Conservation (phyloP, 2,888 invertebrate species). For the Brassicogethes aeneus region DNA sequence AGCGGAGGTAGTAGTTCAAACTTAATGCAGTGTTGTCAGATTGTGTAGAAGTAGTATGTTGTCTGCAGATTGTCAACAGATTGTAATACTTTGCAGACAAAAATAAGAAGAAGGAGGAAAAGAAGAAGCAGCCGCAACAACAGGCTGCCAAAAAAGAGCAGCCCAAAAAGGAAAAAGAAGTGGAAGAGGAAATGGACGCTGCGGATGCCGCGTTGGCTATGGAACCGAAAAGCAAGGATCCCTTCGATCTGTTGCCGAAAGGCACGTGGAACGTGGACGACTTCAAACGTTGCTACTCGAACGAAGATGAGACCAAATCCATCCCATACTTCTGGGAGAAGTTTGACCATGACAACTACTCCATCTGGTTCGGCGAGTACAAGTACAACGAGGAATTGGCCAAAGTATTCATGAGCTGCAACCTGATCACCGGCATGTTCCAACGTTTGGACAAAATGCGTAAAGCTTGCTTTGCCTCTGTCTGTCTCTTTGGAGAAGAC, state of each 20-base stretch:
- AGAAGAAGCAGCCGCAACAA: slow-evolving; percentile 39
- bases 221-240: slow-evolving; percentile 83
- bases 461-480: slow-evolving; percentile 91
- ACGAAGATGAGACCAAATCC: slow-evolving; percentile 87
- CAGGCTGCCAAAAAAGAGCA: slow-evolving; percentile 45
- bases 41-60: too few relatives aligned
- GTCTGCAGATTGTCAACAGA: too few relatives aligned
- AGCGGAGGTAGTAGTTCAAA: too few relatives aligned
- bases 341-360: slow-evolving; percentile 92
- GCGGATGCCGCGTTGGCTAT: slow-evolving; percentile 59
- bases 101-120: slow-evolving; percentile 34
- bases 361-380: slow-evolving; percentile 96
- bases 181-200: slow-evolving; percentile 55
- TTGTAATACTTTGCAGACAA: slow-evolving; percentile 25
- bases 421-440: slow-evolving; percentile 95
- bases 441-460: slow-evolving; percentile 97
- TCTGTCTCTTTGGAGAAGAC: slow-evolving; percentile 88
- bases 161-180: slow-evolving; percentile 42
- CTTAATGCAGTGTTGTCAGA: too few relatives aligned
- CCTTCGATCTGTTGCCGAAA: slow-evolving; percentile 83
- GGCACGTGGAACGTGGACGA: slow-evolving; percentile 92
- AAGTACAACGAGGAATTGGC: slow-evolving; percentile 88
- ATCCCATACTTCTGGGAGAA: slow-evolving; percentile 98
- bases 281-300: slow-evolving; percentile 95
- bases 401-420: slow-evolving; percentile 89